A percentile compares a stretch with the other conserved stretches of the same genome.
phyloP scores from a whole-genome alignment of 1,140 invertebrate genomes.

The Polypedilum pembai region DNA sequence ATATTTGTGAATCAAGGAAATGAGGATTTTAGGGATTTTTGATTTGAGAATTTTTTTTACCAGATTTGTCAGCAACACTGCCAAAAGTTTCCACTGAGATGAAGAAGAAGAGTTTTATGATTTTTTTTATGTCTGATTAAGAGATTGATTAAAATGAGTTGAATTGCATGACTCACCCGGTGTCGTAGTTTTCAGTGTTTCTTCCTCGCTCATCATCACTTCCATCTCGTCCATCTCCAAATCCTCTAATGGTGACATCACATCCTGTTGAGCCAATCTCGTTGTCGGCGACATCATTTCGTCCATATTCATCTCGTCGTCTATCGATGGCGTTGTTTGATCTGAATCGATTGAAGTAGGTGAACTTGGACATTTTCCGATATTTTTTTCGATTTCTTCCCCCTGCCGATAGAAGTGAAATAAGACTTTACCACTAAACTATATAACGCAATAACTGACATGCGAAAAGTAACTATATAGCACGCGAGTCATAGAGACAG shows the following conservation, averaged over 20 bases:
- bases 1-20: no score
- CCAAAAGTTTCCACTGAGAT: slow-evolving; percentile 19
- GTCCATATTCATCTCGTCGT: slow-evolving; percentile 11
- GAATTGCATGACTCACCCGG: background rate
- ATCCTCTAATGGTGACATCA: background rate
- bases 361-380: slow-evolving; percentile 20
- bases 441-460: slow-evolving; percentile 15
- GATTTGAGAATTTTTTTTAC: background rate
- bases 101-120: slow-evolving; percentile 10
- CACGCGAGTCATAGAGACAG: no score
- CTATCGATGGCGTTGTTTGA: slow-evolving; percentile 25
- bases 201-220: background rate
- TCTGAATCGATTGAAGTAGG: slow-evolving; percentile 27
- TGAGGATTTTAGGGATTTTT: no score
- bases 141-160: background rate
- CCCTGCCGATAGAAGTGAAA: slow-evolving; percentile 30
- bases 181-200: slow-evolving; percentile 16
- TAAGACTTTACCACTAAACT: slow-evolving; percentile 30
- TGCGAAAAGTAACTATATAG: background rate
- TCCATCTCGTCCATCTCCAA: slow-evolving; percentile 7
- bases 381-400: slow-evolving; percentile 30
- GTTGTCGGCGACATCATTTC: slow-evolving; percentile 21
- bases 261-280: background rate
- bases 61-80: slow-evolving; percentile 25
- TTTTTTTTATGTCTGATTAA: background rate